Evolutionary conservation across 1,140 invertebrate genomes (phyloP).

Genomic region (Theocolax elegans): DNA sequence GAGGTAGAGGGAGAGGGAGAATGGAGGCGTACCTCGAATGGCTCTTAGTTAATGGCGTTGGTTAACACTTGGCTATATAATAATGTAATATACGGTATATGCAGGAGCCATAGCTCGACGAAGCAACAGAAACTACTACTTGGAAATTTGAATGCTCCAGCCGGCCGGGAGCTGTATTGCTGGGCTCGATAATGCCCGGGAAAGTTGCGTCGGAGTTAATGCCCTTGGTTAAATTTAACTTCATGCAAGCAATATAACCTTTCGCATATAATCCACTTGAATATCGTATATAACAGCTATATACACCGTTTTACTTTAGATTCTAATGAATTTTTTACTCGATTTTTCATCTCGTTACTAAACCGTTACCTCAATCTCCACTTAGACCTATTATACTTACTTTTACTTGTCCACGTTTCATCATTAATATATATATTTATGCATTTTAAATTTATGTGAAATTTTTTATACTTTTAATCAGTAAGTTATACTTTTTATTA

Average conservation of each 20-base stretch:
- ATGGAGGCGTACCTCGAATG: slow-evolving; percentile 23
- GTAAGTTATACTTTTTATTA: too few relatives aligned
- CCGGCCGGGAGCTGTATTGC: slow-evolving; percentile 37
- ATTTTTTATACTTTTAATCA: too few relatives aligned
- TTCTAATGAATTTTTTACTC: too few relatives aligned
- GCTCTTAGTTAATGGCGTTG: slow-evolving; percentile 56
- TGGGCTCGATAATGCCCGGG: slow-evolving; percentile 5
- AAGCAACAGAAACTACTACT: slow-evolving; percentile 38
- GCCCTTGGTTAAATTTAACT: slow-evolving; percentile 13
- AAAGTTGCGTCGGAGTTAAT: slow-evolving; percentile 21
- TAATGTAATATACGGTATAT: slow-evolving; percentile 54
- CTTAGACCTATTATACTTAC: too few relatives aligned
- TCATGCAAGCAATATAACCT: not conserved
- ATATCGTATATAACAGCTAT: not conserved
- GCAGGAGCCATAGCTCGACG: slow-evolving; percentile 11
- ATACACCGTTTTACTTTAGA: too few relatives aligned
- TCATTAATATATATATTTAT: too few relatives aligned
- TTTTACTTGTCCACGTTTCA: too few relatives aligned
- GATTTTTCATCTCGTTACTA: too few relatives aligned
- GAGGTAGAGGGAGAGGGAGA: slow-evolving; percentile 9
- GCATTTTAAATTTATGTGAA: too few relatives aligned
- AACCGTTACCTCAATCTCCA: too few relatives aligned
- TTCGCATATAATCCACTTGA: not conserved
- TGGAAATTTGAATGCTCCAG: slow-evolving; percentile 43
- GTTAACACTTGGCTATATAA: slow-evolving; percentile 59